Evolutionary conservation across 30 jellyfish, hydroid and myxozoan genomes (phyloP), one percentile per base, ranked within the genome.

Genomic region (Nemopilema nomurai): DNA sequence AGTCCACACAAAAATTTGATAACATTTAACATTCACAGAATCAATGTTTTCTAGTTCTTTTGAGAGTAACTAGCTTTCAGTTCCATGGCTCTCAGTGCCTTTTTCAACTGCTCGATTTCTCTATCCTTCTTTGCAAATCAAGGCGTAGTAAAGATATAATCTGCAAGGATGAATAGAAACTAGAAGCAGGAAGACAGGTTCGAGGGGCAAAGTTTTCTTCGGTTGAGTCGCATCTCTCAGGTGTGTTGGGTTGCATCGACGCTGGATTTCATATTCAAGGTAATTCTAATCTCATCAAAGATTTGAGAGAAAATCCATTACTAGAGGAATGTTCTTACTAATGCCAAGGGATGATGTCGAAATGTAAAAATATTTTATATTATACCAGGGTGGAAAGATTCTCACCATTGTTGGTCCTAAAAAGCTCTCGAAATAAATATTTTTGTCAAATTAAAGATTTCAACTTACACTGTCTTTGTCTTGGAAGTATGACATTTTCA

Each of bases 381-480:
- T 41, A 41, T 3, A 41, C 57, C 6, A 41, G 57, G 6, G 57
- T 41, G 13, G 57, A 41, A 41, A 13, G 57, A 41, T 3, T 41
- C 13, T 41, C 6, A 41, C 13, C 57, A 41, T 13, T n/a, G n/a
- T n/a, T n/a, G n/a, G n/a, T 3, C 57, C 9, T 3, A 41, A 41
- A 41, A 6, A 3, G 57, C 57, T 41, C 57, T 3, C 13, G 13
- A 41, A 41, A 6, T 3, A 41, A 6, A 41, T 6, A 41, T 41
- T 41, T 6, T 3, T 3, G 57, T 13, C 6, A 41, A 13, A 41
- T 3, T 41, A 41, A 41, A 3, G 13, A 41, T 41, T 41, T 13
- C 68, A 13, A 71, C 81, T 26, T 28, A 84, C 93, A 82, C 4
- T 84, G 67, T 84, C 93, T 73, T 84, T 84, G 41, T 84, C 87